Percentiles rank a stretch among this genome's conserved stretches.
Evolutionary conservation across 1,140 invertebrate genomes (phyloP).

Genomic region (Ostrea edulis): DNA sequence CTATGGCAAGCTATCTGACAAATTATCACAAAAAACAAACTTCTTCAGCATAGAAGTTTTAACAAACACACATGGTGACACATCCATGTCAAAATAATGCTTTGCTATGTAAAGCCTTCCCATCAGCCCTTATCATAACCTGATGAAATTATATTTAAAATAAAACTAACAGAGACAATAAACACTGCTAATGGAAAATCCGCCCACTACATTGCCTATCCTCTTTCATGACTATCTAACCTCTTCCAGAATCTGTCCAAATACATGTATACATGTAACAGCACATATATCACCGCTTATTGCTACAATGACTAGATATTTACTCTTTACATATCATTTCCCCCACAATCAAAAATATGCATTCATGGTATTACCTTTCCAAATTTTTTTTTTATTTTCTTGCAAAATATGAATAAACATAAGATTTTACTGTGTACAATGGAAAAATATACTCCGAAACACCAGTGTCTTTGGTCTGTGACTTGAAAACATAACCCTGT

Average conservation of each 20-base stretch:
- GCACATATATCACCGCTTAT: background rate
- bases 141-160: too few relatives aligned
- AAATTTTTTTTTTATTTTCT: too few relatives aligned
- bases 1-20: constrained; percentile 8
- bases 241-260: background rate
- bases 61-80: background rate
- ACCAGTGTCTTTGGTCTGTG: constrained; percentile 1
- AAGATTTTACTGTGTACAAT: background rate
- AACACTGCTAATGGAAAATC: background rate
- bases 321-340: background rate
- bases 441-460: background rate
- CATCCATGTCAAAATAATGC: background rate
- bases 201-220: background rate
- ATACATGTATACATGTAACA: background rate
- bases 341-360: background rate
- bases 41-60: background rate
- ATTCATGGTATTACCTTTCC: background rate
- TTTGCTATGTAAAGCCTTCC: background rate
- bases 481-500: background rate
- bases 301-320: background rate
- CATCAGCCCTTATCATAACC: too few relatives aligned
- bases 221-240: background rate
- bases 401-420: too few relatives aligned
- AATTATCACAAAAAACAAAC: background rate
- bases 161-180: too few relatives aligned